phyloP scores from a whole-genome alignment of 2,797 vertebrate species.

The Buphagus erythrorhynchus region DNA sequence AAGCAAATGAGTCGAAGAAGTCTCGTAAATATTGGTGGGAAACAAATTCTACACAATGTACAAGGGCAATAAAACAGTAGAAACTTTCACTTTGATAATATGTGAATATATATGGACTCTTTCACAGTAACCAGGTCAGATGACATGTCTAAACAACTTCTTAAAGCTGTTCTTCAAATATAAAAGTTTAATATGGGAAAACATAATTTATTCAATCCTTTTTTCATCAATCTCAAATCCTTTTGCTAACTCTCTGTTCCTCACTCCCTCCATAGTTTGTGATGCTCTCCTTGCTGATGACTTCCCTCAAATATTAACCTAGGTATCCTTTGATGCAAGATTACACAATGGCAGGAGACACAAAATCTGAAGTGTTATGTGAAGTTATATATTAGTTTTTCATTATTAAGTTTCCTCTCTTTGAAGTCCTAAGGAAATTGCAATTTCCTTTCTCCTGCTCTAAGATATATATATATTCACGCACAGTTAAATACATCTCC shows the following conservation, averaged over 20 bases:
- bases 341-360: conserved; percentile 14
- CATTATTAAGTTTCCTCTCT: conserved; percentile 27
- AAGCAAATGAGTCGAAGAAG: background rate
- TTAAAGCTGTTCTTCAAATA: background rate
- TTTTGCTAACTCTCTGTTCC: background rate
- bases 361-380: background rate
- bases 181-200: background rate
- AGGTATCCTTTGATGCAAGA: conserved; percentile 27
- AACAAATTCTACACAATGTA: background rate
- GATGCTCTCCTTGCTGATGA: background rate
- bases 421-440: conserved; percentile 53
- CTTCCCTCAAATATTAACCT: background rate
- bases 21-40: background rate
- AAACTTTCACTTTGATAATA: background rate
- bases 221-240: background rate
- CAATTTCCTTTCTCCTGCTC: conserved; percentile 41
- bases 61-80: background rate
- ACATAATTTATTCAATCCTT: background rate
- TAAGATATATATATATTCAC: background rate
- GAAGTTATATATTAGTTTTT: conserved; percentile 5
- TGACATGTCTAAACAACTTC: background rate
- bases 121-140: background rate
- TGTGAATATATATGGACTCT: background rate
- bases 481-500: background rate
- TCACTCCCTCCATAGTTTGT: background rate